These are phyloP conservation scores for Eupithecia tripunctaria DNA, from an alignment of 2,888 invertebrate genomes.

Conservation along the genomic window DNA sequence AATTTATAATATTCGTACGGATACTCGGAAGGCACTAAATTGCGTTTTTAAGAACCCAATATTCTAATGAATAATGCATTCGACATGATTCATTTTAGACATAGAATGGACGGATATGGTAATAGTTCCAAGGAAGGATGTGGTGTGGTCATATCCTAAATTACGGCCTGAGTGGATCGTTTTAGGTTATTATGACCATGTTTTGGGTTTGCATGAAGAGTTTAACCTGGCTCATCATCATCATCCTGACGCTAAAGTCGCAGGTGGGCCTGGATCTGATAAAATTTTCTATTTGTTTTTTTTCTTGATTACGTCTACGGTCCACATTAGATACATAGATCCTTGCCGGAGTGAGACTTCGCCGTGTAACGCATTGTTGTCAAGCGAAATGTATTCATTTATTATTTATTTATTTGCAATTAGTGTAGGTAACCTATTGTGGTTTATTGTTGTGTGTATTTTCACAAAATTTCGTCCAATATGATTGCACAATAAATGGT, in stretches of 20 bases:
- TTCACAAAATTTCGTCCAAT: too few species aligned
- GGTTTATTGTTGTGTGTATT: too few species aligned
- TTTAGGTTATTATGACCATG: constrained; percentile 6
- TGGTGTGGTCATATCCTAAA: constrained; percentile 48
- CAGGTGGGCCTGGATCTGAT: not conserved
- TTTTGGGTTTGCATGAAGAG: not conserved
- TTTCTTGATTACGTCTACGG: not conserved
- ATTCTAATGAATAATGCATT: constrained; percentile 11
- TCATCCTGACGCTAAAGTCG: not conserved
- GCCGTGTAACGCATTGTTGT: too few species aligned
- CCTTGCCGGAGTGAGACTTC: too few species aligned
- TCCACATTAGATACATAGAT: too few species aligned
- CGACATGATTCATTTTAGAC: constrained; percentile 45
- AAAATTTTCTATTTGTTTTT: not conserved
- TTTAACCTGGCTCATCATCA: not conserved
- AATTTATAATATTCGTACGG: not conserved
- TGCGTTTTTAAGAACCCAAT: not conserved
- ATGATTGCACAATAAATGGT: too few species aligned
- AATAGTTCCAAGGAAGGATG: constrained; percentile 65
- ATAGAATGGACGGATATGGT: constrained; percentile 75
- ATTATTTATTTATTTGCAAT: too few species aligned
- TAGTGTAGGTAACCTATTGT: too few species aligned
- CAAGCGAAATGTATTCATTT: too few species aligned
- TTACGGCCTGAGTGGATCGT: not conserved
- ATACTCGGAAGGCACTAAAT: not conserved